phyloP scores from a whole-genome alignment of 2,113 vertebrate genomes.

The Leiothrix lutea region DNA sequence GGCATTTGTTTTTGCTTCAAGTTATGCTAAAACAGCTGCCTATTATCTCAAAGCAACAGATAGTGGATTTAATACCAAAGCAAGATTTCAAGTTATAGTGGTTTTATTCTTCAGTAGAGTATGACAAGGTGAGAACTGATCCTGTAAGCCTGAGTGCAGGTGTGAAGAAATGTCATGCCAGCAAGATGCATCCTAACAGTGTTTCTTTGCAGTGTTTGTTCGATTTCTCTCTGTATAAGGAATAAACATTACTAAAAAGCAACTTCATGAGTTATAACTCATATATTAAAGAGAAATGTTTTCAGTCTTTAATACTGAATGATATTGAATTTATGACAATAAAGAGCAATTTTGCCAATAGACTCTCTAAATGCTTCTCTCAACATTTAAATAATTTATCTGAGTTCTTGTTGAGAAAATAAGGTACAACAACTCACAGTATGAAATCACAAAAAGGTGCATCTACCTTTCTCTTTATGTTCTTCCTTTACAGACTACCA shows the following conservation, averaged over 20 bases:
- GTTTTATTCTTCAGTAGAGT: constrained; percentile 66
- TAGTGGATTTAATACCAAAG: constrained; percentile 69
- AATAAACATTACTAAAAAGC: constrained; percentile 27
- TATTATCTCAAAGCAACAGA: constrained; percentile 60
- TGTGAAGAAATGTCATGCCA: constrained; percentile 65
- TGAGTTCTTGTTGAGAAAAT: not conserved
- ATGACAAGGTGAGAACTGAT: constrained; percentile 70
- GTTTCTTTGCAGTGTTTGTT: constrained; percentile 18
- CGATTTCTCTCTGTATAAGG: constrained; percentile 9
- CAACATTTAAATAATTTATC: not conserved
- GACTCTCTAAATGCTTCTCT: not conserved
- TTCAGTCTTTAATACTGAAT: not conserved
- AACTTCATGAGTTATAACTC: not conserved
- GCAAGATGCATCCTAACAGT: constrained; percentile 54
- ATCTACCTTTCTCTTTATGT: not conserved
- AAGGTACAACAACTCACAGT: not conserved
- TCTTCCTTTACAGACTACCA: not conserved
- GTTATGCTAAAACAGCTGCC: constrained; percentile 64
- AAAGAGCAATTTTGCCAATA: not conserved
- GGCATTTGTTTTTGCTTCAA: constrained; percentile 51
- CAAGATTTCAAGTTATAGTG: constrained; percentile 62
- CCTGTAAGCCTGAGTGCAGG: constrained; percentile 46
- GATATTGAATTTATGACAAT: not conserved
- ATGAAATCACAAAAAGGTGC: not conserved
- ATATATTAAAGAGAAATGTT: not conserved